These are phyloP conservation scores for Myotis davidii DNA, from an alignment of 2,113 vertebrate species.

Conservation along the genomic window DNA sequence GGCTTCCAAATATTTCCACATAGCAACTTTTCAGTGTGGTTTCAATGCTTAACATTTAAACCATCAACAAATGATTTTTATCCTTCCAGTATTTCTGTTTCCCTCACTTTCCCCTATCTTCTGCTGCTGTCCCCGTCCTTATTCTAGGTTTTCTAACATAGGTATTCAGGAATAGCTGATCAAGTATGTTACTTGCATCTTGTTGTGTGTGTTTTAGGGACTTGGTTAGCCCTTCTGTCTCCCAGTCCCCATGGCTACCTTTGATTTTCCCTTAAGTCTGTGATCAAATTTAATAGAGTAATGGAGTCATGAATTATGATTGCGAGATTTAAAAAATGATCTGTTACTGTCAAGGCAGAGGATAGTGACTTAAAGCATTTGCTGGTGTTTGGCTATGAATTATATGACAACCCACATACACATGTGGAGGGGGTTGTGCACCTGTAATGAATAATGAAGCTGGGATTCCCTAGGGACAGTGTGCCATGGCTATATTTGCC, in stretches of 20 bases:
- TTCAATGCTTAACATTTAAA: conserved; percentile 32
- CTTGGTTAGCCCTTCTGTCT: not conserved
- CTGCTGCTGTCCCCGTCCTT: not conserved
- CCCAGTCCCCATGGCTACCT: not conserved
- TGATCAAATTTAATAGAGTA: not conserved
- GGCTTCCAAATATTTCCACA: conserved; percentile 17
- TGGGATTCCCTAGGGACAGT: not conserved
- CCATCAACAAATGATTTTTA: not conserved
- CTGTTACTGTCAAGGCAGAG: not conserved
- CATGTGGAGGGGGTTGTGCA: not conserved
- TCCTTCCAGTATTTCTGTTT: not conserved
- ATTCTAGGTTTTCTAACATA: not conserved
- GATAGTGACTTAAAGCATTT: not conserved
- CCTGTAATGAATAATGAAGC: not conserved
- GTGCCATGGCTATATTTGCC: not conserved
- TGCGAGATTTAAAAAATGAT: not conserved
- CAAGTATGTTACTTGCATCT: not conserved
- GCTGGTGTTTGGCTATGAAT: not conserved
- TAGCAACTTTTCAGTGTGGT: not conserved
- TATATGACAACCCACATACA: too few species aligned
- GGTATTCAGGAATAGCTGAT: not conserved
- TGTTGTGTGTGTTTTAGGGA: not conserved
- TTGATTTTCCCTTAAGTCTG: not conserved
- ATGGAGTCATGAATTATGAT: not conserved
- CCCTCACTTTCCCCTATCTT: too few species aligned